Conservation (phyloP, 2,113 vertebrate genomes). For the Chiloscyllium plagiosum region DNA sequence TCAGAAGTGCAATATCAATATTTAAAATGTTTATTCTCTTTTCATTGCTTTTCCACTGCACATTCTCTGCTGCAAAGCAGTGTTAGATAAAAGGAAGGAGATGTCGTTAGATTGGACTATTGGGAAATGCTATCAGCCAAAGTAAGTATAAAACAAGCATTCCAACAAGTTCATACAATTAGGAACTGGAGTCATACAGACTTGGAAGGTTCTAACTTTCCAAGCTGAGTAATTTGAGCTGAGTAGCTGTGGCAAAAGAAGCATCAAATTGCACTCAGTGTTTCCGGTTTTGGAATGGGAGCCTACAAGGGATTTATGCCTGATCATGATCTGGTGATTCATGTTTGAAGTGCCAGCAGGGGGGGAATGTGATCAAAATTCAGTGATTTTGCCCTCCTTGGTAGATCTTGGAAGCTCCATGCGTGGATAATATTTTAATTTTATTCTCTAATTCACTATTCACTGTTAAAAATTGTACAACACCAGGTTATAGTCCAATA, state of each 20-base stretch:
- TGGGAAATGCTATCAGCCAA: background rate
- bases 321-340: background rate
- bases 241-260: background rate
- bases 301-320: background rate
- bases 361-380: background rate
- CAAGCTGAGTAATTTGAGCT: background rate
- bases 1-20: background rate
- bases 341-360: background rate
- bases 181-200: background rate
- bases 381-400: background rate
- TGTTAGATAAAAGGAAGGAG: background rate
- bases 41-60: background rate
- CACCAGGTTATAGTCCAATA: too few relatives aligned
- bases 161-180: too few relatives aligned
- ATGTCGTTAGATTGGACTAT: background rate
- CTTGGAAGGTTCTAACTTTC: background rate
- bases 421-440: background rate
- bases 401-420: background rate
- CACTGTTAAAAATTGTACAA: too few relatives aligned
- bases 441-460: background rate
- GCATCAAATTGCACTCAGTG: background rate
- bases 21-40: background rate
- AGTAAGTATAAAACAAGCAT: background rate
- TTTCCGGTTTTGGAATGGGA: background rate
- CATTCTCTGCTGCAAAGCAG: background rate